phyloP scores from a whole-genome alignment of 2,113 vertebrate species.

The Eulacestoma nigropectus region DNA sequence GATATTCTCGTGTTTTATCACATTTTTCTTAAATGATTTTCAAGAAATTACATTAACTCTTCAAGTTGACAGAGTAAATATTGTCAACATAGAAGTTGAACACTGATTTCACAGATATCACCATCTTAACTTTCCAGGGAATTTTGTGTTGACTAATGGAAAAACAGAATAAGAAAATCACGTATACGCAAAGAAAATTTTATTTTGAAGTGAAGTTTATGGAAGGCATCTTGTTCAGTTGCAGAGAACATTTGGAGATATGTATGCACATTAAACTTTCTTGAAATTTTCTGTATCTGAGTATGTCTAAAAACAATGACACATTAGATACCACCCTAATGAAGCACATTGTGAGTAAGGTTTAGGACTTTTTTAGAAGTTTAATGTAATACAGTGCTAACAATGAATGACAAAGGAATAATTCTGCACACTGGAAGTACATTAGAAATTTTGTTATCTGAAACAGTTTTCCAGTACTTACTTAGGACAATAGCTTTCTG shows the following conservation, averaged over 20 bases:
- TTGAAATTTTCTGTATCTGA: not conserved
- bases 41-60: constrained; percentile 54
- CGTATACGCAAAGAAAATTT: not conserved
- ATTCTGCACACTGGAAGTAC: not conserved
- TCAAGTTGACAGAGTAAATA: constrained; percentile 35
- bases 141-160: not conserved
- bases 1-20: constrained; percentile 54
- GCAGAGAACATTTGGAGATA: not conserved
- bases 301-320: not conserved
- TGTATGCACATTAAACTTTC: not conserved
- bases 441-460: not conserved
- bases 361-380: not conserved
- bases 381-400: not conserved
- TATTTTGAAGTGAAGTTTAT: not conserved
- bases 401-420: not conserved
- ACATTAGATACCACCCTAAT: not conserved
- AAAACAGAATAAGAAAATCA: not conserved
- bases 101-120: not conserved
- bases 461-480: not conserved
- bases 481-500: not conserved
- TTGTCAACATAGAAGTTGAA: not conserved
- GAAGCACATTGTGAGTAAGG: not conserved
- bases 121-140: not conserved
- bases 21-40: constrained; percentile 51
- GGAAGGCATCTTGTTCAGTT: not conserved